Conservation (phyloP, 2,888 invertebrate genomes). For the Anticlea derivata region DNA sequence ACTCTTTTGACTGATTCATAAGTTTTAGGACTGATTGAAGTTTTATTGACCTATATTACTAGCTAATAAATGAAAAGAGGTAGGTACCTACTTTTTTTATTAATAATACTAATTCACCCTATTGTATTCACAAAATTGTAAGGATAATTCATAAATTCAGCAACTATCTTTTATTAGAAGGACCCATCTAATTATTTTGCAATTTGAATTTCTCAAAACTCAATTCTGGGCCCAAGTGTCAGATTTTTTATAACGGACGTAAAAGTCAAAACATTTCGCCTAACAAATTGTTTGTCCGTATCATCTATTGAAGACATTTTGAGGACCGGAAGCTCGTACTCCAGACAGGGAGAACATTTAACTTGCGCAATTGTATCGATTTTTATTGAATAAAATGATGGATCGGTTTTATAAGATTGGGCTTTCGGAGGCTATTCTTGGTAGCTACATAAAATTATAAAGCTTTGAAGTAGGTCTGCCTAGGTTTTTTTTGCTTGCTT, state of each 20-base stretch:
- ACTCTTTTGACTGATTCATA: no score
- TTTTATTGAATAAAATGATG: conserved; percentile 32
- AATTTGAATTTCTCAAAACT: conserved; percentile 57
- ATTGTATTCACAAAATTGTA: no score
- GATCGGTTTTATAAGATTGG: conserved; percentile 38
- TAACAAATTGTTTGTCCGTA: conserved; percentile 60
- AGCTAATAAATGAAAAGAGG: no score
- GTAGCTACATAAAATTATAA: conserved; percentile 4
- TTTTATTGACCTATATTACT: no score
- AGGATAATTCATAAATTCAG: no score
- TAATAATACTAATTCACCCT: no score
- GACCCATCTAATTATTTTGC: conserved; percentile 31
- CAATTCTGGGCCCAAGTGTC: conserved; percentile 65
- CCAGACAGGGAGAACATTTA: conserved; percentile 19
- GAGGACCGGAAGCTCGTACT: conserved; percentile 65
- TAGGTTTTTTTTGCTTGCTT: no score
- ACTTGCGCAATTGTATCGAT: conserved; percentile 37
- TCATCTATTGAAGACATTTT: conserved; percentile 35
- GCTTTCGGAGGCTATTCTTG: conserved; percentile 40
- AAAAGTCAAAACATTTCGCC: conserved; percentile 73
- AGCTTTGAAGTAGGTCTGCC: neutral
- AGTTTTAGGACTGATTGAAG: no score
- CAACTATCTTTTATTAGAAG: no score
- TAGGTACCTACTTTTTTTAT: no score
- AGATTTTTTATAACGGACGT: conserved; percentile 39